A percentile compares a stretch with the other conserved stretches of the same genome.
These are phyloP conservation scores for Caenorhabditis panamensis DNA, from an alignment of 2,888 invertebrate species.

Conservation along the genomic window DNA sequence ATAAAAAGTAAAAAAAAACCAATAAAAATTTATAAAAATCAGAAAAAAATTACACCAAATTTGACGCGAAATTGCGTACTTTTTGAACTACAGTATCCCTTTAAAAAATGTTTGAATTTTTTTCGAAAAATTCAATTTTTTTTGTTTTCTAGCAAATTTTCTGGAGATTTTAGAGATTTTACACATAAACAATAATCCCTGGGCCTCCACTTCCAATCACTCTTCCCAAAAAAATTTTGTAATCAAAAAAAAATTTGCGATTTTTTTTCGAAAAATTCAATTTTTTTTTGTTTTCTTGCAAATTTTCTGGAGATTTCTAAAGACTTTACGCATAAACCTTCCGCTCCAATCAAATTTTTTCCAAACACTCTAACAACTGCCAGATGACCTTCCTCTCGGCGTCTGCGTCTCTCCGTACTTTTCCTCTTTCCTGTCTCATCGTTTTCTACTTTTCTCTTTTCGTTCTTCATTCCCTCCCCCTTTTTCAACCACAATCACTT, in stretches of 20 bases:
- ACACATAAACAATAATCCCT: too few species aligned
- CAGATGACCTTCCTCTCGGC: slow-evolving; percentile 17
- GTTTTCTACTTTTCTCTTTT: slow-evolving; percentile 14
- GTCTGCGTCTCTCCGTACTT: slow-evolving; percentile 15
- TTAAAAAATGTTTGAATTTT: background rate
- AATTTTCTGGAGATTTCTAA: background rate
- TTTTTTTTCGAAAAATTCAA: background rate
- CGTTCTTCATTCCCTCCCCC: slow-evolving; percentile 23
- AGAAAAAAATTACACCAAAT: too few species aligned
- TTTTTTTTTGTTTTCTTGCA: background rate
- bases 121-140: background rate
- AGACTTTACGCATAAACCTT: too few species aligned
- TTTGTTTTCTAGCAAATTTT: too few species aligned
- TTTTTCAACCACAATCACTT: background rate
- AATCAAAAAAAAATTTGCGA: background rate
- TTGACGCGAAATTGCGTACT: too few species aligned
- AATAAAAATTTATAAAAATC: too few species aligned
- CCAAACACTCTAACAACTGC: background rate
- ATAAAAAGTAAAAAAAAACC: too few species aligned
- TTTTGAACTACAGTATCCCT: too few species aligned
- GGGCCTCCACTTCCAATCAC: too few species aligned
- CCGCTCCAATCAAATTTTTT: background rate
- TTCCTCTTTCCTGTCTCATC: background rate
- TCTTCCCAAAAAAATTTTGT: too few species aligned
- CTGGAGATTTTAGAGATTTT: too few species aligned